These are phyloP conservation scores for Pygmarrhopalites habei DNA, from an alignment of 1,140 invertebrate genomes.

Conservation along the genomic window DNA sequence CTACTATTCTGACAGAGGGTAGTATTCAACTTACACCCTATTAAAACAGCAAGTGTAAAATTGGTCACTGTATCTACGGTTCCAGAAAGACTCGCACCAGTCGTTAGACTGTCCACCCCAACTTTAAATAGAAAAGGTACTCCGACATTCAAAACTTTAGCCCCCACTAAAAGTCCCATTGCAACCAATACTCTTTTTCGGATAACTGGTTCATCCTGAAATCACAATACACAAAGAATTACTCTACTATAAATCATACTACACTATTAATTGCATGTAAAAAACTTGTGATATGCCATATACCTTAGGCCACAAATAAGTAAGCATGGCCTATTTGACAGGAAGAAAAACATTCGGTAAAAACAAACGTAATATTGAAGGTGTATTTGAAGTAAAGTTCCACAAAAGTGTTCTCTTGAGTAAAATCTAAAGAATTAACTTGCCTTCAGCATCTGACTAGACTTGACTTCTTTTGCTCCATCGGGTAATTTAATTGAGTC, in stretches of 20 bases:
- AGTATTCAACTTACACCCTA: slow-evolving; percentile 72
- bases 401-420: too few species aligned
- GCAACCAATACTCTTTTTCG: slow-evolving; percentile 76
- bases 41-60: slow-evolving; percentile 66
- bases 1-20: not conserved
- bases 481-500: slow-evolving; percentile 52
- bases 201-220: slow-evolving; percentile 68
- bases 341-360: too few species aligned
- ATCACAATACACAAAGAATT: too few species aligned
- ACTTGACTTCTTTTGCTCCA: slow-evolving; percentile 51
- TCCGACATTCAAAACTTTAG: slow-evolving; percentile 80
- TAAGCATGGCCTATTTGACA: slow-evolving; percentile 82
- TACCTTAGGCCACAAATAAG: slow-evolving; percentile 93
- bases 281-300: too few species aligned
- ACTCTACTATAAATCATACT: too few species aligned
- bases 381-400: too few species aligned
- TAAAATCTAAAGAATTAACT: too few species aligned
- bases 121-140: slow-evolving; percentile 98
- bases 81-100: slow-evolving; percentile 48
- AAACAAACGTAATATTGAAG: too few species aligned
- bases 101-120: slow-evolving; percentile 80
- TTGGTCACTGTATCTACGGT: slow-evolving; percentile 57
- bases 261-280: too few species aligned
- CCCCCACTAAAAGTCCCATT: slow-evolving; percentile 66
- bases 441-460: slow-evolving; percentile 71